Evolutionary conservation across 2,888 invertebrate genomes (phyloP).

Genomic region (Oligia fasciuncula): DNA sequence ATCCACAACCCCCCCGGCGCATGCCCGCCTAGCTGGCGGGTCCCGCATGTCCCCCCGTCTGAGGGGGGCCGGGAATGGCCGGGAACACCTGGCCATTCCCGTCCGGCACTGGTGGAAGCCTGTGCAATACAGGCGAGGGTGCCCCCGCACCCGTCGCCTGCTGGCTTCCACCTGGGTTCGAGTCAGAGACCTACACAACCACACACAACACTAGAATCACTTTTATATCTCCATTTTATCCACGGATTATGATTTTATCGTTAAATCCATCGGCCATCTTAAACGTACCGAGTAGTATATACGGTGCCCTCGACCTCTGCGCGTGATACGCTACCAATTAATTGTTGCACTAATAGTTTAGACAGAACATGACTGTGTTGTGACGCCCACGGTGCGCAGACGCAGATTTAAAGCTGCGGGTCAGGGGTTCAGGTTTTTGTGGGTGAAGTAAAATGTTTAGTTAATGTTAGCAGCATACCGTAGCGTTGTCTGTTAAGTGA

Average conservation of each 20-base stretch:
- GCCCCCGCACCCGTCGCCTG: too few relatives aligned
- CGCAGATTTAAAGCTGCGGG: slow-evolving; percentile 53
- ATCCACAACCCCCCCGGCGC: too few relatives aligned
- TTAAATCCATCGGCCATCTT: slow-evolving; percentile 43
- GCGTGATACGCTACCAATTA: slow-evolving; percentile 60
- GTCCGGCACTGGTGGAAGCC: too few relatives aligned
- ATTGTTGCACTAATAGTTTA: slow-evolving; percentile 48
- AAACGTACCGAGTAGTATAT: slow-evolving; percentile 40
- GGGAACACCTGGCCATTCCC: too few relatives aligned
- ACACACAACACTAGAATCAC: slow-evolving; percentile 31
- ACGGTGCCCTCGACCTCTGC: slow-evolving; percentile 38
- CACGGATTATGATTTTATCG: too few relatives aligned
- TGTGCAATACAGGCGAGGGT: too few relatives aligned
- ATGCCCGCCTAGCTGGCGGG: too few relatives aligned
- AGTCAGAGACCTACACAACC: background rate
- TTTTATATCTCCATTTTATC: slow-evolving; percentile 62
- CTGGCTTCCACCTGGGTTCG: too few relatives aligned
- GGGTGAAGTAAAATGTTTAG: slow-evolving; percentile 47
- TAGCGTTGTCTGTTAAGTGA: slow-evolving; percentile 45
- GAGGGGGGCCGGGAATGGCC: too few relatives aligned
- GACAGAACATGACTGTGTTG: slow-evolving; percentile 46
- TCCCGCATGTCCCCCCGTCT: too few relatives aligned
- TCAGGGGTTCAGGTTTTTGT: slow-evolving; percentile 50
- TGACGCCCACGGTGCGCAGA: slow-evolving; percentile 43
- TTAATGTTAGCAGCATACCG: slow-evolving; percentile 47